Evolutionary conservation across 2,113 vertebrate genomes (phyloP), one percentile per base, ranked within the genome.

Genomic region (Cacatua alba): DNA sequence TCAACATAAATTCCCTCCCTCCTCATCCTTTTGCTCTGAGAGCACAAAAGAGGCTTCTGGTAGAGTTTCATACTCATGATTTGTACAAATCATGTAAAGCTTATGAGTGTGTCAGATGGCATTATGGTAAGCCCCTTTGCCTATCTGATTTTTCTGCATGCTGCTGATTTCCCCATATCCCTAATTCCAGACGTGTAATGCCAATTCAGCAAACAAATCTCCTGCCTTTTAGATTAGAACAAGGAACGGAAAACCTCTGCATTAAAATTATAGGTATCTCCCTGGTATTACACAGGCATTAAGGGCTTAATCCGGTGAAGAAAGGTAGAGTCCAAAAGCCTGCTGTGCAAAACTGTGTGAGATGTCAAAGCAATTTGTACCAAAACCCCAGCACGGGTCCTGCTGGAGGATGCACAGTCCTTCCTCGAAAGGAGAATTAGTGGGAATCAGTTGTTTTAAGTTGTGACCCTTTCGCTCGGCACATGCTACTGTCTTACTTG

Each of bases 401-500:
- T 79, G 51, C 67, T 64, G 94, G 67, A 52, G 53, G 88, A 71
- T 8, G n/a, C 76, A 5, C 39, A 4, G 37, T 44, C 82, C 60
- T 85, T n/a, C 35, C 46, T 52, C 25, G 17, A 4, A 2, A 9
- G 33, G 68, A 70, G 69, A 80, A 86, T 94, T 70, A 84, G 64
- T 1, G 26, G 78, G 52, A 91, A 75, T 6, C 44, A 12, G 77
- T 57, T 81, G 97, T 95, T 97, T 94, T 63, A 91, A 97, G 87
- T 96, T 41, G 33, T 97, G 97, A 98, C 97, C 98, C 97, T 52
- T 97, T 97, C 88, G 74, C 95, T 95, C 89, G 46, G 96, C 97
- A 94, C 97, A 90, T 94, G 98, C 98, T 97, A 89, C 97, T 82
- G 97, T 96, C 97, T 96, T 93, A 91, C 96, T 97, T 83, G 96